Evolutionary conservation across 2,888 invertebrate species (phyloP).

Genomic region (Brachypalpus laphriformis): DNA sequence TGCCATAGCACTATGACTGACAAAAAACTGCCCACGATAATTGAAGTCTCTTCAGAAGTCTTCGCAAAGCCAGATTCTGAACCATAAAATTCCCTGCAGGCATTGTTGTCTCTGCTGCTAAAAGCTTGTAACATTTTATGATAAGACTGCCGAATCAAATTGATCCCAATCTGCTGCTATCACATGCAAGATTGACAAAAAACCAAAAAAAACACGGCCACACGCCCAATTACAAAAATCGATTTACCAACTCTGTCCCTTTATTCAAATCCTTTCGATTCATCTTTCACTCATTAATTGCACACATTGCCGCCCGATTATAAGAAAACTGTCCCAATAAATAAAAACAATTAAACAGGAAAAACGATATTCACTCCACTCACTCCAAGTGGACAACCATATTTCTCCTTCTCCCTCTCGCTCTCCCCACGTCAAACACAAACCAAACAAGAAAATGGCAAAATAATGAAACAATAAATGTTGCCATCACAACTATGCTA

Average conservation of each 20-base stretch:
- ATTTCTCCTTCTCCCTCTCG: constrained; percentile 5
- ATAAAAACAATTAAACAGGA: constrained; percentile 28
- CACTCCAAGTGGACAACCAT: not conserved
- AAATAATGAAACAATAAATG: constrained; percentile 35
- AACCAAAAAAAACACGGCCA: no score
- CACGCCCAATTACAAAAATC: not conserved
- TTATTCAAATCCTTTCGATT: not conserved
- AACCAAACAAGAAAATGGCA: constrained; percentile 31
- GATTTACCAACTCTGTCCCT: not conserved
- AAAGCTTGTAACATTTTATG: no score
- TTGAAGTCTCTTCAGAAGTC: no score
- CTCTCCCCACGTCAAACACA: not conserved
- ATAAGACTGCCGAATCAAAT: no score
- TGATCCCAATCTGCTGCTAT: no score
- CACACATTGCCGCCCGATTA: not conserved
- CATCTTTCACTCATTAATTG: not conserved
- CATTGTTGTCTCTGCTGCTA: no score
- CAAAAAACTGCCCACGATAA: no score
- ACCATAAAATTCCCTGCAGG: no score
- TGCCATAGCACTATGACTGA: no score
- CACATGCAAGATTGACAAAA: no score
- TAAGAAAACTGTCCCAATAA: not conserved
- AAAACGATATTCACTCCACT: not conserved
- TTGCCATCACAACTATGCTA: constrained; percentile 5
- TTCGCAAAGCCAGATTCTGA: no score